Conservation (phyloP, 2,113 vertebrate genomes). For the Erythrolamprus reginae region DNA sequence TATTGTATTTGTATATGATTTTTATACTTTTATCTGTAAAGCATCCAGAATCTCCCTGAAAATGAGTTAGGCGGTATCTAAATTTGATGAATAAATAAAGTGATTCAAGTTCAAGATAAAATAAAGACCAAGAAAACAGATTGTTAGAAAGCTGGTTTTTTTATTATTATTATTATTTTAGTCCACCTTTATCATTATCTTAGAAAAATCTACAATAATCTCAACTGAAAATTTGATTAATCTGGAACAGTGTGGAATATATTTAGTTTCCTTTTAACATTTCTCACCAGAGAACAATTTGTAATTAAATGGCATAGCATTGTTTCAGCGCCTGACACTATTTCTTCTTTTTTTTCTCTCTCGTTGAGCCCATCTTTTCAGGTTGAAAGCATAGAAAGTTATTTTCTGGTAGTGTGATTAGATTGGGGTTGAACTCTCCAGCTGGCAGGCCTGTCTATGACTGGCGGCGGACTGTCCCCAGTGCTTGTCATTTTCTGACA, state of each 20-base stretch:
- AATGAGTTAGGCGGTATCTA: background rate
- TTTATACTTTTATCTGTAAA: too few species aligned
- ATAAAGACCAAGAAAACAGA: background rate
- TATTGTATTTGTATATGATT: too few species aligned
- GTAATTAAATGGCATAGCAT: conserved; percentile 82
- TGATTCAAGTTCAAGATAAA: background rate
- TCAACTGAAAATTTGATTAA: conserved; percentile 52
- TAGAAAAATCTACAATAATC: conserved; percentile 33
- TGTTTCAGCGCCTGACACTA: conserved; percentile 56
- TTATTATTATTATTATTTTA: background rate
- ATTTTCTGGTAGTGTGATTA: conserved; percentile 98
- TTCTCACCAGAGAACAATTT: conserved; percentile 62
- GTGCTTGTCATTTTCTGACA: conserved; percentile 98
- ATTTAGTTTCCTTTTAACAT: conserved; percentile 66
- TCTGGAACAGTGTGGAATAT: conserved; percentile 46
- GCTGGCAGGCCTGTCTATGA: conserved; percentile 99
- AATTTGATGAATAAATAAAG: background rate
- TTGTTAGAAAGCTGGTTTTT: background rate
- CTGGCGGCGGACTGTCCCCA: conserved; percentile 94
- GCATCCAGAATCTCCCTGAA: too few species aligned
- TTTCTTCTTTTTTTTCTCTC: conserved; percentile 53
- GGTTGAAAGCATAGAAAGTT: conserved; percentile 80
- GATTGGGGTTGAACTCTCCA: conserved; percentile 98
- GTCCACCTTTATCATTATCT: conserved; percentile 19
- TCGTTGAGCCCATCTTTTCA: conserved; percentile 83